These are phyloP conservation scores for Yasuhikotakia modesta DNA, from an alignment of 2,797 vertebrate species.

Conservation along the genomic window DNA sequence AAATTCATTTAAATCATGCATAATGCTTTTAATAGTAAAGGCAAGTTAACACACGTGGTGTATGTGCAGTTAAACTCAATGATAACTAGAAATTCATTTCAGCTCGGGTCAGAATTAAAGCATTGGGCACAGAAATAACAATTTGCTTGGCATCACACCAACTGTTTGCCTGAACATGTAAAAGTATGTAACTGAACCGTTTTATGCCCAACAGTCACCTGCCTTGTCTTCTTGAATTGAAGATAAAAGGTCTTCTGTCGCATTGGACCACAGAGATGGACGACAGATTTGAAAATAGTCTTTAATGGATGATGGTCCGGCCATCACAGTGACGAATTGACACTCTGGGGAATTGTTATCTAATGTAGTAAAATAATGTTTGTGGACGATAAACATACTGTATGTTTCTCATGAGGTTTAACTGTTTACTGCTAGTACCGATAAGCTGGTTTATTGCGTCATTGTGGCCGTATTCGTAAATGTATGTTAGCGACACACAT, in stretches of 20 bases:
- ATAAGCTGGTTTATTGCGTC: conserved; percentile 18
- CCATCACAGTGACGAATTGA: background rate
- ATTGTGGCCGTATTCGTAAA: background rate
- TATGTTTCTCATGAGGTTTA: conserved; percentile 3
- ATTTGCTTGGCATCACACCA: background rate
- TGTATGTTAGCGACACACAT: background rate
- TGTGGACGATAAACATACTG: background rate
- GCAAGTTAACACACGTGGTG: too few relatives aligned
- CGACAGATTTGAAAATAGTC: background rate
- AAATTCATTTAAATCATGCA: too few relatives aligned
- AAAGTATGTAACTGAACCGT: background rate
- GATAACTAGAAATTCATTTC: background rate
- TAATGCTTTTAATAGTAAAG: too few relatives aligned
- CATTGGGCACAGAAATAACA: background rate
- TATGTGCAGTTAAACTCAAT: too few relatives aligned
- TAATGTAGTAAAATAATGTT: background rate
- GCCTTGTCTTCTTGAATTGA: conserved; percentile 32
- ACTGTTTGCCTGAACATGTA: background rate
- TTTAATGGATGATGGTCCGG: background rate
- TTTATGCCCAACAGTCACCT: conserved; percentile 29
- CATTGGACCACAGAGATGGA: conserved; percentile 19
- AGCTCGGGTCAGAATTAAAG: background rate
- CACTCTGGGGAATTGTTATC: background rate
- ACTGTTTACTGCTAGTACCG: conserved; percentile 26
- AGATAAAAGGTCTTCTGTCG: conserved; percentile 31